These are phyloP conservation scores for Hyppa rectilinea DNA, from an alignment of 2,888 invertebrate species.

Conservation along the genomic window DNA sequence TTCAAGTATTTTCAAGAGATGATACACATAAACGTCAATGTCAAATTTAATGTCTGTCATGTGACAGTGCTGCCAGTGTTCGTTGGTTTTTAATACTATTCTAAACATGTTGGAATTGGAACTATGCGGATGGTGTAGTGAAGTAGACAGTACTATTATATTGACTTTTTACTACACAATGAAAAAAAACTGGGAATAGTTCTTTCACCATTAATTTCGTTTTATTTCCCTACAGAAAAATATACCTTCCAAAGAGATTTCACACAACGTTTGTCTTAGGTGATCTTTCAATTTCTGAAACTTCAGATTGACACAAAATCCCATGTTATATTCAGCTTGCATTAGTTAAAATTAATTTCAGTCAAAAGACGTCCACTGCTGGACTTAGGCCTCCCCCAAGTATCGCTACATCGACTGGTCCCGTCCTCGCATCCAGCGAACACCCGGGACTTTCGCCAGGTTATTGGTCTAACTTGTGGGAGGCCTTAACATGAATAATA, in stretches of 20 bases:
- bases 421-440: not conserved
- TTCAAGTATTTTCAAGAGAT: too few relatives aligned
- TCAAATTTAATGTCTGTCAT: slow-evolving; percentile 4
- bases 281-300: slow-evolving; percentile 1
- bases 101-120: not conserved
- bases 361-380: not conserved
- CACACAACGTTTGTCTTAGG: not conserved
- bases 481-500: not conserved
- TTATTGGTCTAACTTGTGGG: not conserved
- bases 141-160: too few relatives aligned
- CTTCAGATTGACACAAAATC: slow-evolving; percentile 37
- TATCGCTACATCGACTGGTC: not conserved
- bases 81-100: not conserved
- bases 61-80: slow-evolving; percentile 15
- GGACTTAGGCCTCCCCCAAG: not conserved
- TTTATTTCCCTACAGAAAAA: not conserved
- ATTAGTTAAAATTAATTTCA: not conserved
- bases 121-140: not conserved
- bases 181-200: not conserved
- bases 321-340: not conserved
- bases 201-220: not conserved
- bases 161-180: not conserved
- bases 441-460: not conserved
- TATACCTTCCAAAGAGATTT: not conserved
- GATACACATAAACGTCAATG: not conserved